Conservation (phyloP, 2,888 invertebrate species). For the Idaea straminata region DNA sequence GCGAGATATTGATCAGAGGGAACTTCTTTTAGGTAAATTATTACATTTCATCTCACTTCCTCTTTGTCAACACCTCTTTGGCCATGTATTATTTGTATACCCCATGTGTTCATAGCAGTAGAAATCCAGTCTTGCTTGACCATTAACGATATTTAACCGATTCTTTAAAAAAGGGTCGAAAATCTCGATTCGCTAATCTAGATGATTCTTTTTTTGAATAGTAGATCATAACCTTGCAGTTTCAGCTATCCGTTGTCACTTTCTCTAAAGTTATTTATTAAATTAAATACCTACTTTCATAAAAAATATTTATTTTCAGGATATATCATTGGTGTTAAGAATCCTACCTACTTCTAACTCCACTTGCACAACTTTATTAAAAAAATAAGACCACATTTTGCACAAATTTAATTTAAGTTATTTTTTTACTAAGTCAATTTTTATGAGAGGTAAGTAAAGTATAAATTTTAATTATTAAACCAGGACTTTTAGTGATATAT, state of each 20-base stretch:
- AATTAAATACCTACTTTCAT: not conserved
- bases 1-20: constrained; percentile 9
- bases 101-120: too few species aligned
- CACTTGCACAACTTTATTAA: constrained; percentile 33
- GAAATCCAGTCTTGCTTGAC: too few species aligned
- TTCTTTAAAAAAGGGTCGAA: too few species aligned
- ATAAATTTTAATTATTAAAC: not conserved
- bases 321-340: constrained; percentile 57
- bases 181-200: too few species aligned
- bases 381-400: constrained; percentile 46
- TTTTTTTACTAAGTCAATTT: constrained; percentile 15
- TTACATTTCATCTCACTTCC: not conserved
- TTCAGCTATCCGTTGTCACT: too few species aligned
- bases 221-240: too few species aligned
- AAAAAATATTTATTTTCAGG: constrained; percentile 48
- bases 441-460: constrained; percentile 17
- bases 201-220: too few species aligned
- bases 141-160: too few species aligned
- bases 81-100: too few species aligned
- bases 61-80: too few species aligned
- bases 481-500: not conserved
- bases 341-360: constrained; percentile 36
- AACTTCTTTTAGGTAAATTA: constrained; percentile 35
- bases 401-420: constrained; percentile 29
- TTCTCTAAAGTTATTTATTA: not conserved